Percentiles rank a stretch among this genome's conserved stretches.
phyloP scores from a whole-genome alignment of 1,140 invertebrate species.

The Anastrepha ludens region DNA sequence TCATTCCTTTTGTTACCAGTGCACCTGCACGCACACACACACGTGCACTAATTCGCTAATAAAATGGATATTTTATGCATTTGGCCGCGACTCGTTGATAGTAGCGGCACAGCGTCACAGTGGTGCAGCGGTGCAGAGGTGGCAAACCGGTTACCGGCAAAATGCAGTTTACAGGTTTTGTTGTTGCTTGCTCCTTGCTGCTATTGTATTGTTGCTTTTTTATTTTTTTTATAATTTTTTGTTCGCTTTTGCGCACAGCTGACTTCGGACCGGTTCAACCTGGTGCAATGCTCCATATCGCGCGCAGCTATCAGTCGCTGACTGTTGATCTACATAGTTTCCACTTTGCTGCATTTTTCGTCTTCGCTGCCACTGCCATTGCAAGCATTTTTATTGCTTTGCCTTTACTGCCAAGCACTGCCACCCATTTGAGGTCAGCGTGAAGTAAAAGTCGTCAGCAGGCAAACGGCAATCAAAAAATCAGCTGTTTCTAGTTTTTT shows the following conservation, averaged over 20 bases:
- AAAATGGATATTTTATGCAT: conserved; percentile 8
- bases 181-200: neutral
- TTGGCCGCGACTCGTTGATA: neutral
- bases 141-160: conserved; percentile 38
- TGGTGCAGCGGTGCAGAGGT: neutral
- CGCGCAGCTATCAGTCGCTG: neutral
- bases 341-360: neutral
- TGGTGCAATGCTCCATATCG: conserved; percentile 20
- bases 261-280: neutral
- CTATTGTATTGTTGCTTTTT: neutral
- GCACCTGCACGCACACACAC: neutral
- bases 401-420: neutral
- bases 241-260: neutral
- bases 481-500: too few species aligned
- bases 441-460: neutral
- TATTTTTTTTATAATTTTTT: neutral
- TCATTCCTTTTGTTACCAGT: too few species aligned
- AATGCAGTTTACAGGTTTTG: neutral
- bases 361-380: neutral
- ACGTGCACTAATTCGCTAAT: neutral
- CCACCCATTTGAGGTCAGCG: neutral
- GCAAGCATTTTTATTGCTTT: too few species aligned
- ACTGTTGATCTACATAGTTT: neutral
- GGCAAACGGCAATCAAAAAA: neutral
- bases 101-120: neutral